Evolutionary conservation across 2,797 vertebrate species (phyloP).

Genomic region (Semaprochilodus insignis): DNA sequence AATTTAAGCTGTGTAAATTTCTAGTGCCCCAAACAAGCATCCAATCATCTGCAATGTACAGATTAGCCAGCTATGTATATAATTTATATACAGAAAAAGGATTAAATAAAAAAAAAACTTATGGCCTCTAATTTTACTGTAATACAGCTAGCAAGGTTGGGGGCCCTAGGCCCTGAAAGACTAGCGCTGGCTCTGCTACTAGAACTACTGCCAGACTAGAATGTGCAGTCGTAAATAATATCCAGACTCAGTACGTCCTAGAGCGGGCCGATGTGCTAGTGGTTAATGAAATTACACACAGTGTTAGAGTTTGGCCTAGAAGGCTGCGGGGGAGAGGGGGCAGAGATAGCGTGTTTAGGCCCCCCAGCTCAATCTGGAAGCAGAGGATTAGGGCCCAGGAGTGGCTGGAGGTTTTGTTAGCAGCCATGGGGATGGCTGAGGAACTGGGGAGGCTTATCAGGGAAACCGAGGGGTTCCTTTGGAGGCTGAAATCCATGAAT

Average conservation of each 20-base stretch:
- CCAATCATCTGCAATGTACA: no score
- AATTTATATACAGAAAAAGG: no score
- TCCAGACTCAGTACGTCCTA: constrained; percentile 62
- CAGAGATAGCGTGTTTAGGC: constrained; percentile 46
- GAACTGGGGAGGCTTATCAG: constrained; percentile 66
- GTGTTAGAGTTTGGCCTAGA: constrained; percentile 58
- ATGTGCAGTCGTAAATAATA: constrained; percentile 60
- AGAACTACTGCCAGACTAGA: no score
- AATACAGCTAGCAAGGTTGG: no score
- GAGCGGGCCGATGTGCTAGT: constrained; percentile 59
- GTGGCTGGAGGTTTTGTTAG: constrained; percentile 46
- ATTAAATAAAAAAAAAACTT: no score
- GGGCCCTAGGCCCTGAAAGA: no score
- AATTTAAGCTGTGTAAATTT: no score
- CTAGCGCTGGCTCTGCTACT: no score
- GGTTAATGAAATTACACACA: constrained; percentile 77
- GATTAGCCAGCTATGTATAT: no score
- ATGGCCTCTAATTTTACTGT: no score
- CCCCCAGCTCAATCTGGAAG: constrained; percentile 61
- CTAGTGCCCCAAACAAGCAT: no score
- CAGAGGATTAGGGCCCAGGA: constrained; percentile 59
- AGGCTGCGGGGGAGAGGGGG: constrained; percentile 58
- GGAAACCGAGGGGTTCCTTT: constrained; percentile 64
- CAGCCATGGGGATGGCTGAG: constrained; percentile 47
- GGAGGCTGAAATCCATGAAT: constrained; percentile 72